A percentile compares a stretch with the other conserved stretches of the same genome.
Conservation (phyloP, 2,888 invertebrate species). For the Eilema depressum region DNA sequence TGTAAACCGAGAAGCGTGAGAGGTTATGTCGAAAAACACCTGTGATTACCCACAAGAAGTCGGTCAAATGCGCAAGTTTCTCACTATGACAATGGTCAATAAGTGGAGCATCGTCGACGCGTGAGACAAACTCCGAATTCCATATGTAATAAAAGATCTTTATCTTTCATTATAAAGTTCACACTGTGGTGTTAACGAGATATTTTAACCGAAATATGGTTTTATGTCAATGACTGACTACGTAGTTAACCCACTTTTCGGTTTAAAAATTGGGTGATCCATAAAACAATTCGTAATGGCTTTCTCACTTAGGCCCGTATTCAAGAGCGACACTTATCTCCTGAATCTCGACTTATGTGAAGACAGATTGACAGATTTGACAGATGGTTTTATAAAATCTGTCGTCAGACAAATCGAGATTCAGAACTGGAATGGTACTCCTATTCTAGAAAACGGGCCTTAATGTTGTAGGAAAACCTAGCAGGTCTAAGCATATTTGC, state of each 20-base stretch:
- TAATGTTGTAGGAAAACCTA: background rate
- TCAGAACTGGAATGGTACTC: too few species aligned
- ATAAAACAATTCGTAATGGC: background rate
- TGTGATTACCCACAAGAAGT: slow-evolving; percentile 75
- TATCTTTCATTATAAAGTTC: slow-evolving; percentile 41
- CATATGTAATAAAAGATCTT: slow-evolving; percentile 46
- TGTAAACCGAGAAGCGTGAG: slow-evolving; percentile 71
- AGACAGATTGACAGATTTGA: too few species aligned
- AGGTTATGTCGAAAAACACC: slow-evolving; percentile 77
- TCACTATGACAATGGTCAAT: slow-evolving; percentile 84
- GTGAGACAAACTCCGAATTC: slow-evolving; percentile 67
- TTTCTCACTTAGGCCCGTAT: too few species aligned
- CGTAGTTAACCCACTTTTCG: slow-evolving; percentile 10
- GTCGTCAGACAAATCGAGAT: too few species aligned
- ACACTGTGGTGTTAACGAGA: slow-evolving; percentile 30
- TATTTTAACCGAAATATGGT: slow-evolving; percentile 24
- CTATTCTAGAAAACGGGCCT: too few species aligned
- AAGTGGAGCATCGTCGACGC: slow-evolving; percentile 68
- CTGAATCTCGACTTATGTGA: too few species aligned
- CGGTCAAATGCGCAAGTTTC: slow-evolving; percentile 77
- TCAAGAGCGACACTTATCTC: too few species aligned
- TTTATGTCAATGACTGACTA: slow-evolving; percentile 22
- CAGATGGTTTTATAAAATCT: too few species aligned
- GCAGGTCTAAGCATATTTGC: too few species aligned
- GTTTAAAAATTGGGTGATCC: background rate